A percentile compares a stretch with the other conserved stretches of the same genome.
These are phyloP conservation scores for Sitodiplosis mosellana DNA, from an alignment of 1,140 invertebrate species.

Conservation along the genomic window DNA sequence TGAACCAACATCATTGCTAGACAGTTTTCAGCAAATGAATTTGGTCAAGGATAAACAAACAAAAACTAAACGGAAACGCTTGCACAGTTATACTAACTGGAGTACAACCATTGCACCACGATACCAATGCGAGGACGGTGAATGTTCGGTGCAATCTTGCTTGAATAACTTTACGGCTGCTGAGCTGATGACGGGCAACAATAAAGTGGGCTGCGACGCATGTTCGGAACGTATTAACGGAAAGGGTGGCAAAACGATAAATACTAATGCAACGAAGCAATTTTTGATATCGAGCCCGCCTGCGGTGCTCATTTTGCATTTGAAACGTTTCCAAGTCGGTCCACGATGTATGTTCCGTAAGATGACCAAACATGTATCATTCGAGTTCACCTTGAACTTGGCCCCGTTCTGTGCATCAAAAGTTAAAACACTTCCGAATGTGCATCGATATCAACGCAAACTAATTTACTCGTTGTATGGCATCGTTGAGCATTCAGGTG, in stretches of 20 bases:
- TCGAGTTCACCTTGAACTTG: conserved; percentile 70
- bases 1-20: background rate
- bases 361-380: conserved; percentile 70
- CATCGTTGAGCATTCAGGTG: conserved; percentile 85
- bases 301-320: conserved; percentile 79
- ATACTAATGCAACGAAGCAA: conserved; percentile 80
- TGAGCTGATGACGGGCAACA: conserved; percentile 74
- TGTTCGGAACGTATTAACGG: conserved; percentile 60
- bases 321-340: conserved; percentile 73
- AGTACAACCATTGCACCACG: conserved; percentile 35
- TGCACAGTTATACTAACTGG: conserved; percentile 24
- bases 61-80: conserved; percentile 15
- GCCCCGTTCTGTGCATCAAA: conserved; percentile 77
- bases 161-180: conserved; percentile 78
- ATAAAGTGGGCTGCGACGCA: conserved; percentile 80
- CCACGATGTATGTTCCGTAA: conserved; percentile 45
- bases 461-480: conserved; percentile 83
- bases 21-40: background rate
- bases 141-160: conserved; percentile 71
- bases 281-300: conserved; percentile 80
- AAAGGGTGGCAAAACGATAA: conserved; percentile 48
- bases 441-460: conserved; percentile 39
- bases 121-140: conserved; percentile 52
- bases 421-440: conserved; percentile 42
- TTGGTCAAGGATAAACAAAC: background rate